Base-by-base conservation (phyloP, 2,113 vertebrate genomes). In the Alces alces region DNA sequence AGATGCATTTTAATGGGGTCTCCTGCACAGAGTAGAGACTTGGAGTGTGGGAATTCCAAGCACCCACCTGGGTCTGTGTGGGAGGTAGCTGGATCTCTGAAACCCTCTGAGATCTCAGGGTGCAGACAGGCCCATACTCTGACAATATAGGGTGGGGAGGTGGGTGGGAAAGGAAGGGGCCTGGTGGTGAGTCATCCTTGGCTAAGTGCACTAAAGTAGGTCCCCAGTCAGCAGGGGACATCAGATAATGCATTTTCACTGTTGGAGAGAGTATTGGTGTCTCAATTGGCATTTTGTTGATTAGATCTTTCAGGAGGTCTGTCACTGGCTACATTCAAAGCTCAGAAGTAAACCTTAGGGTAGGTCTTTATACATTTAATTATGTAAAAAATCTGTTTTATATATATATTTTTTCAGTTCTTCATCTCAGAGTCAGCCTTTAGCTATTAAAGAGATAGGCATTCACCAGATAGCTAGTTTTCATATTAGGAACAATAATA, bases 261-360 rank as follows among this genome's bases (percentile, higher is more conserved):
- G 91, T 39, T 86, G 55, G 33, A 95, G 76, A 95, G 85, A 79
- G 50, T 64, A 79, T 23, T 3, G 0, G 58, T 93, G 93, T 95
- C 73, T 98, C 89, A 89, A 2, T 70, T 96, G 93, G 66, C 89
- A 97, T 97, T 98, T 97, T 57, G n/a, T 57, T 19, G 66, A 70
- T 96, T 92, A 94, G 88, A 66, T 86, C 52, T 96, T 95, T 96
- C 70, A 30, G 47, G 86, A 89, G 83, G 57, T 70, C 28, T 82
- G 16, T 96, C 91, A 52, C 39, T 73, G 27, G 57, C 61, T 96
- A 86, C 30, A 33, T 66, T 92, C 52, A 89, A 93, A 91, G 30
- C 55, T 93, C 79, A 92, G 57, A 92, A n/a, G 76, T 27, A 91
- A 80, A 90, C 7, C 33, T 87, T 60, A 61, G 36, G 43, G 47